Percentiles rank a stretch among this genome's conserved stretches.
Conservation (phyloP, 2,888 invertebrate genomes). For the Mythimna impura region DNA sequence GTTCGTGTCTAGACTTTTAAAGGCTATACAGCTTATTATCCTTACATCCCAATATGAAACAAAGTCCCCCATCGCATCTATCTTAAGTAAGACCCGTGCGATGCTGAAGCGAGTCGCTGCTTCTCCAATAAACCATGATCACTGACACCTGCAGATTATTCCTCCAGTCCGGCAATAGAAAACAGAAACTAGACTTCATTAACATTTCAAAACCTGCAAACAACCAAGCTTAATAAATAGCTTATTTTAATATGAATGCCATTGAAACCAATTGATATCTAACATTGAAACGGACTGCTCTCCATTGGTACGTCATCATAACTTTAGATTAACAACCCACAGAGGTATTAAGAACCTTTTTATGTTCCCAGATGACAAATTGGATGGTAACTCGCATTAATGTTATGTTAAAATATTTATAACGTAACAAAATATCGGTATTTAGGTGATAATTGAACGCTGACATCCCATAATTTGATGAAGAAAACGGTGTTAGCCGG, state of each 20-base stretch:
- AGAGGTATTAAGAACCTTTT: constrained; percentile 40
- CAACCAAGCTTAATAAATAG: constrained; percentile 24
- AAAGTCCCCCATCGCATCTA: no score
- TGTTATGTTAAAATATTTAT: constrained; percentile 59
- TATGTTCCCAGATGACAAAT: constrained; percentile 49
- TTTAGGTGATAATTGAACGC: constrained; percentile 45
- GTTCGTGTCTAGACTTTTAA: background rate
- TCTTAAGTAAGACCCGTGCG: background rate
- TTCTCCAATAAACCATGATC: constrained; percentile 12
- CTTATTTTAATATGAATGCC: constrained; percentile 39
- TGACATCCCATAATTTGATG: constrained; percentile 36
- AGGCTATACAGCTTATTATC: background rate
- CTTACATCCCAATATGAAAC: no score
- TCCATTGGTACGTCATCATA: constrained; percentile 34
- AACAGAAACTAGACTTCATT: constrained; percentile 31
- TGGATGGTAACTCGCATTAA: constrained; percentile 34
- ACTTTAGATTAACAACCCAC: constrained; percentile 35
- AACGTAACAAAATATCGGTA: constrained; percentile 48
- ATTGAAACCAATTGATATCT: constrained; percentile 36
- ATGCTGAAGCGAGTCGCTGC: background rate
- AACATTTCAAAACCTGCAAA: constrained; percentile 18
- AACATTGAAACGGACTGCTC: constrained; percentile 27
- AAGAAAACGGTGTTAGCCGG: constrained; percentile 4
- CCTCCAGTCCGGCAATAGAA: constrained; percentile 9
- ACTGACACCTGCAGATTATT: constrained; percentile 4